A percentile compares a stretch with the other conserved stretches of the same genome.
phyloP scores from a whole-genome alignment of 2,888 invertebrate genomes.

The Crocallis elinguaria region DNA sequence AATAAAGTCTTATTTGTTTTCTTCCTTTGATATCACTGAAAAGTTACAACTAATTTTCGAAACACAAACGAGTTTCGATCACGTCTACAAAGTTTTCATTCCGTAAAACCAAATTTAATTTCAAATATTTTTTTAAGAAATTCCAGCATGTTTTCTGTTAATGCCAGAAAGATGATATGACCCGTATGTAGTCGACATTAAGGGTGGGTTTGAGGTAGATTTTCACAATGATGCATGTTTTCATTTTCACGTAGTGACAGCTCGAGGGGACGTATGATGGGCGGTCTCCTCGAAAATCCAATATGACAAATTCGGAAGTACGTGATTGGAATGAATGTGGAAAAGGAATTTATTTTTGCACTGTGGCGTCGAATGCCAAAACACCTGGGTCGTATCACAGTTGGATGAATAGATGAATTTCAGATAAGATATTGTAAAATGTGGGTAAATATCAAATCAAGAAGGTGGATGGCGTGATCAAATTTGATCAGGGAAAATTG shows the following conservation, averaged over 20 bases:
- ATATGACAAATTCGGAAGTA: constrained; percentile 84
- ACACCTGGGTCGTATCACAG: constrained; percentile 58
- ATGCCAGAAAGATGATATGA: constrained; percentile 33
- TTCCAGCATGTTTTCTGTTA: constrained; percentile 41
- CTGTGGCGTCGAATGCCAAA: constrained; percentile 49
- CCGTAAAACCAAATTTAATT: constrained; percentile 57
- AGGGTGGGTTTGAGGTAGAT: constrained; percentile 46
- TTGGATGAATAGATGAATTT: constrained; percentile 56
- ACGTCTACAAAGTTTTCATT: constrained; percentile 44
- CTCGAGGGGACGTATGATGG: constrained; percentile 75
- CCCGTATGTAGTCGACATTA: constrained; percentile 41
- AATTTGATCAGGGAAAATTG: constrained; percentile 11
- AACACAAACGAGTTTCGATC: constrained; percentile 32
- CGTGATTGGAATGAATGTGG: constrained; percentile 81
- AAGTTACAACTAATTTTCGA: constrained; percentile 25
- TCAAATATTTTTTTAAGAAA: constrained; percentile 51
- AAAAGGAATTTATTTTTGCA: constrained; percentile 71
- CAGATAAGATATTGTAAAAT: constrained; percentile 49
- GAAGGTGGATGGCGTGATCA: too few species aligned
- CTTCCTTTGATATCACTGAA: constrained; percentile 14
- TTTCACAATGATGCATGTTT: constrained; percentile 74
- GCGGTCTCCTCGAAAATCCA: constrained; percentile 76
- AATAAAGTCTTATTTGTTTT: constrained; percentile 11
- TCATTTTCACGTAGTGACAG: constrained; percentile 80
- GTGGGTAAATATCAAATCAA: constrained; percentile 37